Percentiles rank a stretch among this genome's conserved stretches.
These are phyloP conservation scores for Buteo buteo DNA, from an alignment of 2,113 vertebrate species.

Conservation along the genomic window DNA sequence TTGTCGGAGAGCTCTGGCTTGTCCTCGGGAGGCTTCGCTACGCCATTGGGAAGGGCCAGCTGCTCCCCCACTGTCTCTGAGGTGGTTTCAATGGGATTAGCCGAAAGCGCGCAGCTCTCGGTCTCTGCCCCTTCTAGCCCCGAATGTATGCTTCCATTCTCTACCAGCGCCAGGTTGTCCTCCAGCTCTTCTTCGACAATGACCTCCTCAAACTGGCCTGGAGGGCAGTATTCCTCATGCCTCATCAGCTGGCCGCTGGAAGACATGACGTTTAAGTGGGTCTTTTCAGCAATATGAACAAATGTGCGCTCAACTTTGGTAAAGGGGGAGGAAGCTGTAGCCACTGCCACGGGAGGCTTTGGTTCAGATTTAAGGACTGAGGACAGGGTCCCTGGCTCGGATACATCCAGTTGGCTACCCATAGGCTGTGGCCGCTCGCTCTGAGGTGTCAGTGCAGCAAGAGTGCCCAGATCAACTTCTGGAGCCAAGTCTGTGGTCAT, in stretches of 20 bases:
- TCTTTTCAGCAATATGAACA: constrained; percentile 92
- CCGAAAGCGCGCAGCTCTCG: constrained; percentile 47
- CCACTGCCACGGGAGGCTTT: constrained; percentile 73
- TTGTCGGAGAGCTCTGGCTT: neutral
- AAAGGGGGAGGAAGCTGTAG: constrained; percentile 86
- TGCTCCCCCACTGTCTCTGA: constrained; percentile 44
- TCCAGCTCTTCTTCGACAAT: constrained; percentile 59
- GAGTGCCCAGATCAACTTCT: constrained; percentile 83
- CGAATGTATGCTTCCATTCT: constrained; percentile 48
- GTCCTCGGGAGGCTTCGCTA: neutral
- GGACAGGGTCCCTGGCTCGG: constrained; percentile 84
- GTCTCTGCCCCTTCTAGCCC: constrained; percentile 53
- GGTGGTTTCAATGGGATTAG: constrained; percentile 27
- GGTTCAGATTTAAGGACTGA: constrained; percentile 85
- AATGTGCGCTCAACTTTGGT: constrained; percentile 97
- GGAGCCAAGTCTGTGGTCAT: constrained; percentile 76
- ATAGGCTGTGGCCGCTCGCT: constrained; percentile 78
- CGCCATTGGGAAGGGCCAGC: constrained; percentile 2
- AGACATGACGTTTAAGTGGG: constrained; percentile 93
- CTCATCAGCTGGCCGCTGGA: constrained; percentile 77
- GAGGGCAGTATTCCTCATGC: constrained; percentile 69
- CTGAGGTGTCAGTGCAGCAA: constrained; percentile 76
- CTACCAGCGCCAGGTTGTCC: constrained; percentile 17
- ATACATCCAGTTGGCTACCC: constrained; percentile 80
- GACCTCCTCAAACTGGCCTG: constrained; percentile 58